Evolutionary conservation across 2,888 invertebrate genomes (phyloP).

Genomic region (Dryococelus australis): DNA sequence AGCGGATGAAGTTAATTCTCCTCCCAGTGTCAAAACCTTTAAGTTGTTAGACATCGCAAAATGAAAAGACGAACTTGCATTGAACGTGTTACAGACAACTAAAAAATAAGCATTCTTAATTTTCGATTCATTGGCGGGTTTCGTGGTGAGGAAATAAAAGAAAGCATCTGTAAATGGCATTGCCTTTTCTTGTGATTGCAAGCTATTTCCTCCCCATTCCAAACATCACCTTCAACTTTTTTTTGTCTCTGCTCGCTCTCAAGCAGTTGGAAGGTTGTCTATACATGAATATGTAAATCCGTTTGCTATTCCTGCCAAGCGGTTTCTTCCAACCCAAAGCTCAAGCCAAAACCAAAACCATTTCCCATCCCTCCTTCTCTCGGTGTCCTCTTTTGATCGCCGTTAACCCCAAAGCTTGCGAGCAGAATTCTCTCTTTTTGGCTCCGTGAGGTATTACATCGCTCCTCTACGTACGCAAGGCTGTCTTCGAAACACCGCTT

Average conservation of each 20-base stretch:
- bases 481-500: too few relatives aligned
- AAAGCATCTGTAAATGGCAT: neutral
- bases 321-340: conserved; percentile 10
- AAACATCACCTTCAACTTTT: neutral
- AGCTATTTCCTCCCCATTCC: neutral
- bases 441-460: neutral
- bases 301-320: conserved; percentile 16
- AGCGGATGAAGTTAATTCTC: too few relatives aligned
- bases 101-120: too few relatives aligned
- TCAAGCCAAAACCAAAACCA: conserved; percentile 9
- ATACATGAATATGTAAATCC: conserved; percentile 16
- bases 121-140: too few relatives aligned
- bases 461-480: neutral
- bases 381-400: neutral
- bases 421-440: neutral
- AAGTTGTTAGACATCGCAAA: too few relatives aligned
- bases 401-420: neutral
- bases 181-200: neutral
- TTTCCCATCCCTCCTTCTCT: neutral
- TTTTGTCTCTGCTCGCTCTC: neutral
- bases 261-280: conserved; percentile 16
- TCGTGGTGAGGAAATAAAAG: neutral
- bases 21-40: too few relatives aligned
- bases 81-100: too few relatives aligned
- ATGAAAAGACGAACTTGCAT: too few relatives aligned